Evolutionary conservation across 2,797 vertebrate species (phyloP), one percentile per base, ranked within the genome.

Genomic region (Sciurus carolinensis): DNA sequence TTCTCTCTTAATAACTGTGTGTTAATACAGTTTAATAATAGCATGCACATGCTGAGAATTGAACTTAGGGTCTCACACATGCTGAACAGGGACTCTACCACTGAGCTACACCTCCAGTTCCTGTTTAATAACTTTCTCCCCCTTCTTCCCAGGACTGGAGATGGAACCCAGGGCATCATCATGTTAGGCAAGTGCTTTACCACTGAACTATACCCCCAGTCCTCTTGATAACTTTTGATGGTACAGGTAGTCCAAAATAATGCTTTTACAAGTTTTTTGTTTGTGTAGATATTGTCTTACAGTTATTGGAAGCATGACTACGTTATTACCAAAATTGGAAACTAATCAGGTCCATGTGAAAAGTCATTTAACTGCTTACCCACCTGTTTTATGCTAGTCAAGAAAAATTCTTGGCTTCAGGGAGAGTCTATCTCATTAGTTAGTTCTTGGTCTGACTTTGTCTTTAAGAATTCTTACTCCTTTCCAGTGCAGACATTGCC

Each of bases 251-350:
- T 64, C 62, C n/a, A 44, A 87, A 24, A 59, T 87, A 85, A 93
- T 88, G 22, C 26, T 50, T 92, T 84, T 64, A 80, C 42, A 64
- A 91, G 62, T 50, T 54, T 66, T 69, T 96, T 24, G 26, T 73
- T 71, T 57, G n/a, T 80, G 39, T 57, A 39, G 64, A 47, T 44
- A 81, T 91, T 64, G 28, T 36, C 22, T 90, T 83, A 39, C 39
- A 87, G 18, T 59, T 79, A 59, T 77, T 80, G 81, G 36, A 93
- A 69, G 8, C 52, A 33, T 82, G 44, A 75, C 59, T 79, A 6
- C 7, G 83, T 87, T 22, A 80, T 69, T 80, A 93, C 36, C 67
- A 91, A 50, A 93, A 86, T 52, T 54, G 42, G 52, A 89, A 91
- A 87, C 57, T 81, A 71, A 1, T 84, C 71, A 79, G 28, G 22